These are phyloP conservation scores for Proteles cristata DNA, from an alignment of 2,113 vertebrate species.

Conservation along the genomic window DNA sequence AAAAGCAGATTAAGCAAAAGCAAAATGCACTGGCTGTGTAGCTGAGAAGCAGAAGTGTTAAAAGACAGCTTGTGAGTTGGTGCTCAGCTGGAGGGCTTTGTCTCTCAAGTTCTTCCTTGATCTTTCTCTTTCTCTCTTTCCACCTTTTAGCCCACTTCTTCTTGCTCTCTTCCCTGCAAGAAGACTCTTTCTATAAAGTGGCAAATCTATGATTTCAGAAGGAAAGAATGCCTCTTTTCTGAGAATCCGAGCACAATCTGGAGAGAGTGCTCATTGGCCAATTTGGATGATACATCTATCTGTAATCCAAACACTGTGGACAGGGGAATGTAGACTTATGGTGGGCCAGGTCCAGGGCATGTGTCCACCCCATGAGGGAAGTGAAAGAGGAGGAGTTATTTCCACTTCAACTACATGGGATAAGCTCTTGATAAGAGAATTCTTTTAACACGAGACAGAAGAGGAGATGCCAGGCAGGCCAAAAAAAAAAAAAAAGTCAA, in stretches of 20 bases:
- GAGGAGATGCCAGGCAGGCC: background rate
- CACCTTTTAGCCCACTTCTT: background rate
- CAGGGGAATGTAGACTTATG: background rate
- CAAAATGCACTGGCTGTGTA: background rate
- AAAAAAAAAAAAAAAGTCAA: background rate
- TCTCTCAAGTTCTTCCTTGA: background rate
- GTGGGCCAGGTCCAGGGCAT: background rate
- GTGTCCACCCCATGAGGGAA: background rate
- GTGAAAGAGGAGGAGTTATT: background rate
- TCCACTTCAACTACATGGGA: background rate
- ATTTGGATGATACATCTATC: background rate
- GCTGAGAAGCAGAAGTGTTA: background rate
- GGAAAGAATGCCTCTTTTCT: slow-evolving; percentile 11
- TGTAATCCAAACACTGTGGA: background rate
- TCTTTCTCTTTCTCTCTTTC: background rate
- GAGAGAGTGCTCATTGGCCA: background rate
- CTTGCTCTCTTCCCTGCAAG: background rate
- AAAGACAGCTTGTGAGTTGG: background rate
- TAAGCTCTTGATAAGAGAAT: slow-evolving; percentile 13
- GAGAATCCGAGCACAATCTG: background rate
- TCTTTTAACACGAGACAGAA: background rate
- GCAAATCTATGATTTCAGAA: background rate
- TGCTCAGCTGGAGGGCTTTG: background rate
- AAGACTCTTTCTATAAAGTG: background rate
- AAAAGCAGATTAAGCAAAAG: background rate